Evolutionary conservation across 2,797 vertebrate species (phyloP), one percentile per base, ranked within the genome.

Genomic region (Vipera latastei): DNA sequence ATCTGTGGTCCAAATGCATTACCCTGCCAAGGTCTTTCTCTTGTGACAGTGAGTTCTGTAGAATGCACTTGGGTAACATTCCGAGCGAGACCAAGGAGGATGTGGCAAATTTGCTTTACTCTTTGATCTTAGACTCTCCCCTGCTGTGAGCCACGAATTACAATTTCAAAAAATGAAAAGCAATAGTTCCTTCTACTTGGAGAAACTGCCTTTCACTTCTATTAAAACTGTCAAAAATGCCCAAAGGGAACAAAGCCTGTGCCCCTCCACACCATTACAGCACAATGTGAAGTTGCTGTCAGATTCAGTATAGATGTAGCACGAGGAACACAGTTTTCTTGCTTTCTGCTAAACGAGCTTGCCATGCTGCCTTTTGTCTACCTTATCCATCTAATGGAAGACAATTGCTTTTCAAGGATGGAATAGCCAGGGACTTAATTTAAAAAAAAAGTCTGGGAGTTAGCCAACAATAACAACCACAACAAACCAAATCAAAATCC

Each of bases 391-490:
- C 96, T 97, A 97, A 97, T 97, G 96, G 97, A 97, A 97, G 96
- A 96, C 96, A 97, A 97, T 96, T 97, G 96, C 96, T 97, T 97
- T 96, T 95, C 96, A 96, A 96, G 95, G 96, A 96, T 96, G 95
- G 95, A 97, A 97, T 94, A 95, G 96, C 96, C 96, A 97, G 96
- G 93, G 96, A 97, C 96, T 97, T 97, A 97, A 98, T 98, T 98
- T 97, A 97, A 97, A 98, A 97, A 73, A 78, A 78, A 69, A 16
- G 91, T 78, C 91, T 96, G 94, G 94, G 96, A 97, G 96, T 96
- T 97, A 96, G 94, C 92, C 96, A 96, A 95, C 92, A 32, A 53
- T 94, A 92, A 96, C 96, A 96, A 96, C 93, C 94, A 44, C 3
- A 56, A 26, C 56, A 93, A 92, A 91, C 57, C 78, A 48, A 83